Evolutionary conservation across 1,140 invertebrate genomes (phyloP), one percentile per base, ranked within the genome.

Genomic region (Papilio dardanus): DNA sequence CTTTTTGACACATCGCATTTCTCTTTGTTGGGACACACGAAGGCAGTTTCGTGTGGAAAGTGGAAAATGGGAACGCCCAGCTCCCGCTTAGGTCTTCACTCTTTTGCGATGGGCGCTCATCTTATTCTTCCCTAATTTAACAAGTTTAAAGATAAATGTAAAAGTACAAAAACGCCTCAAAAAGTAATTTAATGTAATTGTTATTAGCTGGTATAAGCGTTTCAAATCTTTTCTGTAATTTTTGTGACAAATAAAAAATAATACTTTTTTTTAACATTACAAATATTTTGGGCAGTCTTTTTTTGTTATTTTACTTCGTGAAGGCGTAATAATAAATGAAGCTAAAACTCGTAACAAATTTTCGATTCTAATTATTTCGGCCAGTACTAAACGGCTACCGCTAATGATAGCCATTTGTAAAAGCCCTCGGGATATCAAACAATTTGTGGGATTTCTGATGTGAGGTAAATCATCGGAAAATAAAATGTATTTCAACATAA

Each of bases 261-360:
- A 5, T 7, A 19, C 3, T 54, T 54, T 28, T 54, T 21, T n/a
- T 24, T 16, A 54, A 10, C 1, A 62, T 30, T 14, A 30, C 21
- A 62, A 62, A 12, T 50, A 24, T 21, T 50, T n/a, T 21, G 46
- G 6, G 8, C 46, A 50, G 46, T 50, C 1, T 54, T 28, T 58
- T 58, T 58, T 28, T 62, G 24, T 62, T 28, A 14, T 16, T 5
- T 62, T 28, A n/a, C 24, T 62, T 28, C 24, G 24, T 62, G 6
- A 62, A 62, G 54, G 28, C 28, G 54, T 2, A 28, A 14, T 62
- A 30, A 62, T 28, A 28, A 58, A 58, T 58, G 54, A 62, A 62
- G 54, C 24, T 28, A 62, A 62, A 62, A 62, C 54, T 62, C 54
- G 21, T 62, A 62, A 62, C 54, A 62, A 62, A 62, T 62, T 62